Conservation (phyloP, 2,888 invertebrate genomes). For the Ornithoptera priamus region DNA sequence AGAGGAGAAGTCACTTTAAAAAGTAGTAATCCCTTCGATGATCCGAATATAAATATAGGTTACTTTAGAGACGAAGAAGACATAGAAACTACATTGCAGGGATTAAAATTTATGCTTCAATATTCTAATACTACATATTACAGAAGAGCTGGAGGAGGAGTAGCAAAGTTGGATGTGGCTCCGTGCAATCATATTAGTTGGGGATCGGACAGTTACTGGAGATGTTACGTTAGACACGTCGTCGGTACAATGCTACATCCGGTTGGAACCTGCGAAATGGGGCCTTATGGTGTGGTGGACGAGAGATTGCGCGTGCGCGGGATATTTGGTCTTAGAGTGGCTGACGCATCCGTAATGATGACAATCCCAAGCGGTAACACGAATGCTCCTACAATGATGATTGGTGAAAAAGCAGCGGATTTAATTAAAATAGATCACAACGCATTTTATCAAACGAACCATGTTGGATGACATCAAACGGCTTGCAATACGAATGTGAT, state of each 20-base stretch:
- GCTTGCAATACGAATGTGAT: neutral
- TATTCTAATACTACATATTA: constrained; percentile 55
- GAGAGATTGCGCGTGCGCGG: constrained; percentile 57
- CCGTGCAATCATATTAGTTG: constrained; percentile 73
- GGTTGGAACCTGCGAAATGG: constrained; percentile 71
- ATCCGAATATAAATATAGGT: constrained; percentile 60
- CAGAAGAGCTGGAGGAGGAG: constrained; percentile 44
- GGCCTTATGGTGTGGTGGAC: constrained; percentile 59
- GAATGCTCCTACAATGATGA: constrained; percentile 68
- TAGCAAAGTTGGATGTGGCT: constrained; percentile 59
- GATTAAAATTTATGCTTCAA: constrained; percentile 50
- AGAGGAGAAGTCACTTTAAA: constrained; percentile 56
- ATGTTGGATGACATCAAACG: neutral
- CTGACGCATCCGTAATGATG: constrained; percentile 68
- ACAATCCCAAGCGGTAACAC: constrained; percentile 63
- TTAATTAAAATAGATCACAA: constrained; percentile 51
- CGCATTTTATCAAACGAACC: constrained; percentile 19
- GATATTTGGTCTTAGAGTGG: constrained; percentile 53
- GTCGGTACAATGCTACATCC: constrained; percentile 82
- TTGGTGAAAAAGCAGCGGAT: constrained; percentile 69
- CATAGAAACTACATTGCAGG: constrained; percentile 45
- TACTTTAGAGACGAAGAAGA: constrained; percentile 54
- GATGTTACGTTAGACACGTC: constrained; percentile 79
- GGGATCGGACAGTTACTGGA: constrained; percentile 82
- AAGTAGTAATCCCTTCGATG: constrained; percentile 54